Base-by-base conservation (phyloP, 2,113 vertebrate genomes). In the Boleophthalmus pectinirostris region DNA sequence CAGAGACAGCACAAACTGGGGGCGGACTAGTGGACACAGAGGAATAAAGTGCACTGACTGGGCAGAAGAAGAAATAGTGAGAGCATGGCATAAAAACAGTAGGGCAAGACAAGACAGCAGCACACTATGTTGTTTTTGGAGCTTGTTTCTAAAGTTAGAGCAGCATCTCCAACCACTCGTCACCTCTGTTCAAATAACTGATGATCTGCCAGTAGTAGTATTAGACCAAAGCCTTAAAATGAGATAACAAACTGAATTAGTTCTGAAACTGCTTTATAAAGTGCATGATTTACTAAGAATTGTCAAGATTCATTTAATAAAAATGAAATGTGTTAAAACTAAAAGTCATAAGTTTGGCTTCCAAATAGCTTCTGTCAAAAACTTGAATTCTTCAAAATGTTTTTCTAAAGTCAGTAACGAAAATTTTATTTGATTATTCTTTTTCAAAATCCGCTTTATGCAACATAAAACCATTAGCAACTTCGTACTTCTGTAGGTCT, bases 61-160 rank as follows among this genome's bases (percentile, higher is more conserved):
- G 53, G 51, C 5, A 20, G 10, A 11, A 54, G 56, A 51, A 51
- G 16, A 21, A n/a, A 23, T 29, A 18, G 53, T 10, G 3, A 51
- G 57, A 2, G 20, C 51, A 56, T 66, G 67, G 63, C 49, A 47
- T 53, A 20, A 29, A 70, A 71, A 82, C 73, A 73, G 38, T 61
- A 66, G 81, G 80, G 79, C 81, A 78, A 81, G 85, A 67, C 71
- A 66, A 46, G 81, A 85, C 60, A n/a, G 25, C 75, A 54, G 66
- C 20, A 21, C 51, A 54, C 51, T 5, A 47, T 51, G 47, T 4
- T 49, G 15, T 49, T 6, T 51, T 51, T 51, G 18, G 16, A 8
- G 15, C 47, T 51, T 51, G 47, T 18, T 51, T 51, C 20, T 6
- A 51, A 7, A 51, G 47, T 0, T 63, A 82, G n/a, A 85, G 56